phyloP scores from a whole-genome alignment of 2,797 vertebrate genomes.

The Intellagama lesueurii region DNA sequence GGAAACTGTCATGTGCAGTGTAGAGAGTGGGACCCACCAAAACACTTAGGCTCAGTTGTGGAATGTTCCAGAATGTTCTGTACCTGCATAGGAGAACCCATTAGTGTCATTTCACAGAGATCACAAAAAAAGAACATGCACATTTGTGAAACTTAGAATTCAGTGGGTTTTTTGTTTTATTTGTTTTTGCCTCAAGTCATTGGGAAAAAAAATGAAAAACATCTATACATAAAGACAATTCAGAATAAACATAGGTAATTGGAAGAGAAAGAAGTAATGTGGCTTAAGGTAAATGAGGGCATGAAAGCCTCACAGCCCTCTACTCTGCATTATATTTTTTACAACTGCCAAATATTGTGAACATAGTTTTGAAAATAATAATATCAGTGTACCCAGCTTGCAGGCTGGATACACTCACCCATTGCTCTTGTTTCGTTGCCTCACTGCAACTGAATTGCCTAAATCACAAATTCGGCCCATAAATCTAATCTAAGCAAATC shows the following conservation, averaged over 20 bases:
- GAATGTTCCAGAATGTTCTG: too few species aligned
- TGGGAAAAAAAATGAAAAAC: background rate
- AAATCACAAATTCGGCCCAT: slow-evolving; percentile 49
- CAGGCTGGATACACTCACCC: slow-evolving; percentile 23
- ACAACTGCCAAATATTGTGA: slow-evolving; percentile 24
- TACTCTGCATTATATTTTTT: slow-evolving; percentile 42
- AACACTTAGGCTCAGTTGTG: too few species aligned
- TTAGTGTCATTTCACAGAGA: background rate
- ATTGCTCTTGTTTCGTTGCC: slow-evolving; percentile 42
- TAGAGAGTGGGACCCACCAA: too few species aligned
- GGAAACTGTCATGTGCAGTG: too few species aligned
- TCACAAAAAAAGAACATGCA: background rate
- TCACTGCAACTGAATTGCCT: slow-evolving; percentile 37
- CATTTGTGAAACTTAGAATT: background rate
- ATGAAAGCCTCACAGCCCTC: background rate
- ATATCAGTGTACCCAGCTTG: background rate
- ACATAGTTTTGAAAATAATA: slow-evolving; percentile 29
- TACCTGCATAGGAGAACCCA: too few species aligned
- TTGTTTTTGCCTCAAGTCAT: background rate
- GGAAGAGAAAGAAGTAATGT: background rate
- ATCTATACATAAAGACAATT: background rate
- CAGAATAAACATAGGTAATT: background rate
- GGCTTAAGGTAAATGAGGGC: background rate
- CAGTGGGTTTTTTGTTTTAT: too few species aligned
- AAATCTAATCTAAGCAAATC: slow-evolving; percentile 67